phyloP scores from a whole-genome alignment of 2,113 vertebrate species.

The Coturnix japonica region DNA sequence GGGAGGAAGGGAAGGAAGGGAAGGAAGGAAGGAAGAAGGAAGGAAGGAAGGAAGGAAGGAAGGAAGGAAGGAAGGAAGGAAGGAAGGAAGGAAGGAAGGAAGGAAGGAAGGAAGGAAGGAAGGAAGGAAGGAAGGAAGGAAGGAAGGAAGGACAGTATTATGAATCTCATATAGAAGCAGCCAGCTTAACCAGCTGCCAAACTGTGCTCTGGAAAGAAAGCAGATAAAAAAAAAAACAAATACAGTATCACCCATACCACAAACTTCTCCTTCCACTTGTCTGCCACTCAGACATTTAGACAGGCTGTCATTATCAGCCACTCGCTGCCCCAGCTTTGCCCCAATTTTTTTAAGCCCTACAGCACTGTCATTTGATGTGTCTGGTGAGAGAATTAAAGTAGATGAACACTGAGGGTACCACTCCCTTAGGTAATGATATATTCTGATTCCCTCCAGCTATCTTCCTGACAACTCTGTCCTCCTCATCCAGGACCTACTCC shows the following conservation, averaged over 20 bases:
- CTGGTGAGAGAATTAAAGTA: slow-evolving; percentile 76
- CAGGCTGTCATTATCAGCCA: slow-evolving; percentile 73
- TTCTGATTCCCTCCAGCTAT: slow-evolving; percentile 75
- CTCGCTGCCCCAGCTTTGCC: slow-evolving; percentile 63
- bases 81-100: too few species aligned
- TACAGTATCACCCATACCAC: neutral
- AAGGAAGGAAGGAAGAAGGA: too few species aligned
- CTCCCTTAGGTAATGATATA: slow-evolving; percentile 65
- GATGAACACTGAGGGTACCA: slow-evolving; percentile 69
- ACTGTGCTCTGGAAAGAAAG: neutral
- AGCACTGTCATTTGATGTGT: slow-evolving; percentile 78
- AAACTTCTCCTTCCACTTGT: slow-evolving; percentile 36
- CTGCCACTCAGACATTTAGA: slow-evolving; percentile 66
- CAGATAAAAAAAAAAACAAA: neutral
- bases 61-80: too few species aligned
- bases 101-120: too few species aligned
- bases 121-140: too few species aligned
- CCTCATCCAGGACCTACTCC: slow-evolving; percentile 49
- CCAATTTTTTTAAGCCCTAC: slow-evolving; percentile 80
- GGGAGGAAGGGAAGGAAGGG: too few species aligned
- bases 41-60: too few species aligned
- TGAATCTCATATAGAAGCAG: neutral
- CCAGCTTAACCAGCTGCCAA: neutral
- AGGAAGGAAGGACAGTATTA: neutral
- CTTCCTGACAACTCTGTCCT: slow-evolving; percentile 61